Base-by-base conservation (phyloP, 2,797 vertebrate species). In the Neosilurus mollespiculum region DNA sequence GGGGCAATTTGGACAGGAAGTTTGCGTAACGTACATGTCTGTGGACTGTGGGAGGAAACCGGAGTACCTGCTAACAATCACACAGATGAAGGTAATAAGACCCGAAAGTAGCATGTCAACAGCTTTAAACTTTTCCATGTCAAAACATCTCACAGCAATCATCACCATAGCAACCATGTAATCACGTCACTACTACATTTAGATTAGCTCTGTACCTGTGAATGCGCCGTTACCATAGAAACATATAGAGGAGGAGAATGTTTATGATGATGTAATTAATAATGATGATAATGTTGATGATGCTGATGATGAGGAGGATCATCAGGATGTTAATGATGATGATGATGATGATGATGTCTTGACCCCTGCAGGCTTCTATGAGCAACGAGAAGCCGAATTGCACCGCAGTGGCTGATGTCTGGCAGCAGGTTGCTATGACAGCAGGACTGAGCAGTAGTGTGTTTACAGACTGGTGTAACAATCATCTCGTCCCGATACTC, bases 401-500 rank as follows among this genome's bases (percentile, higher is more conserved):
- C 85, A 89, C 56, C 6, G 78, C 92, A 1, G 85, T 85, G 56
- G 83, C 92, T 26, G 66, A 67, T 53, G 12, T 62, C 67, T 95
- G 94, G 94, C 87, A 89, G 78, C 88, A 88, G 15, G 84, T 93
- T 22, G 51, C 82, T 66, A 70, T 86, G 26, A 88, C 87, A 22
- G 87, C 81, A 0, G 90, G 89, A 3, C 81, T 93, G 78, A 92
- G 84, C 85, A 34, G 53, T 1, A n/a, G 26, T 18, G 49, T 61
- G 58, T 37, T 94, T 84, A 54, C 58, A 4, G 61, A 24, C 85
- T 95, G 94, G 94, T 94, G 94, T 76, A 86, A 90, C 64, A 30
- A 84, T 84, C 87, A 64, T 69, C 85, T 94, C 73, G 86, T 87
- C 72, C 90, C 92, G 66, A 56, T 92, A 79, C 51, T 93, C 1